Evolutionary conservation across 2,797 vertebrate genomes (phyloP).

Genomic region (Gallinago solitaria): DNA sequence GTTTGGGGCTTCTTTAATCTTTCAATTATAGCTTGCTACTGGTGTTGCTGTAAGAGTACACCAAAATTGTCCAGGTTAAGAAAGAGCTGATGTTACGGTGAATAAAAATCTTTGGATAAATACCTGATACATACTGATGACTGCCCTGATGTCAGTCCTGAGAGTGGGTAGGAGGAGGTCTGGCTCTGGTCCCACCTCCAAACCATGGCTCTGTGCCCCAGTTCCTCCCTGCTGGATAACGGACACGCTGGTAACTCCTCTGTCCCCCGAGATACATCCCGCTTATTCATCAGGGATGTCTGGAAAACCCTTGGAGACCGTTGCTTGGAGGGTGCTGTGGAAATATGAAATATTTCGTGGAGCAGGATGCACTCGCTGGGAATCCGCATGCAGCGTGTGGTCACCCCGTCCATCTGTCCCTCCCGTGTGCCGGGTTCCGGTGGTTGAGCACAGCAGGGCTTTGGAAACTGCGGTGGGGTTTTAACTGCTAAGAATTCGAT

Average conservation of each 20-base stretch:
- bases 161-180: not conserved
- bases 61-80: not conserved
- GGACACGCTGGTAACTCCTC: fast-evolving
- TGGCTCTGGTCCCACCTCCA: not conserved
- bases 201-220: not conserved
- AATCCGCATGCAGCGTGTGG: not conserved
- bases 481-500: not conserved
- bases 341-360: not conserved
- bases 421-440: not conserved
- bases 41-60: fast-evolving
- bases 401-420: not conserved
- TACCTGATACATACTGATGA: fast-evolving
- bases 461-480: not conserved
- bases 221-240: not conserved
- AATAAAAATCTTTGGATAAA: not conserved
- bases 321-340: not conserved
- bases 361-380: not conserved
- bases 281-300: not conserved
- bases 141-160: not conserved
- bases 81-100: not conserved
- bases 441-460: not conserved
- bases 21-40: not conserved
- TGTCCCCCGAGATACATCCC: fast-evolving
- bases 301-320: not conserved
- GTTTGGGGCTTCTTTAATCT: not conserved